Conservation (phyloP, 2,797 vertebrate genomes). For the Pangasius sanitwongsei region DNA sequence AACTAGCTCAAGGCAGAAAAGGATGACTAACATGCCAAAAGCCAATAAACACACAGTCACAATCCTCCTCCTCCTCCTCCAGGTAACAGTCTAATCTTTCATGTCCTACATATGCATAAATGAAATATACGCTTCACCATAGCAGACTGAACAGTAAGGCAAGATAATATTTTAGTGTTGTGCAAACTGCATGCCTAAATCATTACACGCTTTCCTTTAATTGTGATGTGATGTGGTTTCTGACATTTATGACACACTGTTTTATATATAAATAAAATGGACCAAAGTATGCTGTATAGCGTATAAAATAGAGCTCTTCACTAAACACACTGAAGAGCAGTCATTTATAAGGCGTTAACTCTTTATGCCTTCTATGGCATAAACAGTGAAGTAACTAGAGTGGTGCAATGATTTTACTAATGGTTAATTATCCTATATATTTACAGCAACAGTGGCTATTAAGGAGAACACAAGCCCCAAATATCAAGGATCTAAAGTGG, state of each 20-base stretch:
- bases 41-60: constrained; percentile 51
- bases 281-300: background rate
- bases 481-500: background rate
- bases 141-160: constrained; percentile 1
- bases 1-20: constrained; percentile 20
- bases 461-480: background rate
- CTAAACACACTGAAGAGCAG: background rate
- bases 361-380: background rate
- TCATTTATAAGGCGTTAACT: constrained; percentile 5
- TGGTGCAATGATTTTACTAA: background rate
- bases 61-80: constrained; percentile 13
- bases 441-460: background rate
- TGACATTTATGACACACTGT: background rate
- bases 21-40: constrained; percentile 21
- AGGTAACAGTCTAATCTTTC: constrained; percentile 30
- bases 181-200: background rate
- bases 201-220: background rate
- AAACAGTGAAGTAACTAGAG: constrained; percentile 7
- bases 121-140: background rate
- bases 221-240: background rate
- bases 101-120: constrained; percentile 5
- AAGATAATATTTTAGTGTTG: constrained; percentile 4
- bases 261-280: background rate
- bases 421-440: constrained; percentile 1
- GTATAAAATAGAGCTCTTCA: background rate